phyloP scores from a whole-genome alignment of 2,797 vertebrate species.

The Psittacula echo region DNA sequence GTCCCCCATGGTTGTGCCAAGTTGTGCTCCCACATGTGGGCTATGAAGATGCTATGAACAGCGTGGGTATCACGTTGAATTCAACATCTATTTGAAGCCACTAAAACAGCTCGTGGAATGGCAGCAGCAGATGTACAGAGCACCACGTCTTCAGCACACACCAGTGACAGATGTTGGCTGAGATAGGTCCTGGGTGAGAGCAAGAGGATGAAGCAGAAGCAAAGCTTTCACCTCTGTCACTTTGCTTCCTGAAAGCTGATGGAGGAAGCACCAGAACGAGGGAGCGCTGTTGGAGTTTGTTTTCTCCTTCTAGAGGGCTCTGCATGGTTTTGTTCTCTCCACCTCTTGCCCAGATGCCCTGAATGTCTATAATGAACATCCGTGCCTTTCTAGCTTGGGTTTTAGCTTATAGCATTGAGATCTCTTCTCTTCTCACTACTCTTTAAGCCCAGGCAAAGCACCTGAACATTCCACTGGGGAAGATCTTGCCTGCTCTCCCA shows the following conservation, averaged over 20 bases:
- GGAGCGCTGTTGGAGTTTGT: background rate
- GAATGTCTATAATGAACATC: fast-evolving
- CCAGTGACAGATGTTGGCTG: no score
- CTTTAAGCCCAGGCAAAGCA: background rate
- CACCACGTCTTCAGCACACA: fast-evolving
- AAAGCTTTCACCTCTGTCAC: background rate
- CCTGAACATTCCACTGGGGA: background rate
- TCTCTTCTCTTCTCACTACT: background rate
- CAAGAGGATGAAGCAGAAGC: background rate
- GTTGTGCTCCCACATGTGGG: fast-evolving
- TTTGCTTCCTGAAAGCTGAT: background rate
- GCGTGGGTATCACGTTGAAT: fast-evolving
- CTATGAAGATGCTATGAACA: no score
- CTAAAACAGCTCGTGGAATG: background rate
- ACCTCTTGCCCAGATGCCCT: background rate
- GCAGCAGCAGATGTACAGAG: background rate
- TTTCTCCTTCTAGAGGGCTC: background rate
- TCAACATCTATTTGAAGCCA: fast-evolving
- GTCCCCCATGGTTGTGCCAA: fast-evolving
- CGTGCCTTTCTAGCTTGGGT: no score
- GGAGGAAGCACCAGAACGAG: background rate
- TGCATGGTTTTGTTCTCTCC: background rate
- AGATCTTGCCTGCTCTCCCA: background rate
- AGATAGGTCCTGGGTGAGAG: background rate
- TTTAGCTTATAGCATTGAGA: background rate